Conservation (phyloP, 92 coral and sea anemone genomes). For the Muricea muricata region DNA sequence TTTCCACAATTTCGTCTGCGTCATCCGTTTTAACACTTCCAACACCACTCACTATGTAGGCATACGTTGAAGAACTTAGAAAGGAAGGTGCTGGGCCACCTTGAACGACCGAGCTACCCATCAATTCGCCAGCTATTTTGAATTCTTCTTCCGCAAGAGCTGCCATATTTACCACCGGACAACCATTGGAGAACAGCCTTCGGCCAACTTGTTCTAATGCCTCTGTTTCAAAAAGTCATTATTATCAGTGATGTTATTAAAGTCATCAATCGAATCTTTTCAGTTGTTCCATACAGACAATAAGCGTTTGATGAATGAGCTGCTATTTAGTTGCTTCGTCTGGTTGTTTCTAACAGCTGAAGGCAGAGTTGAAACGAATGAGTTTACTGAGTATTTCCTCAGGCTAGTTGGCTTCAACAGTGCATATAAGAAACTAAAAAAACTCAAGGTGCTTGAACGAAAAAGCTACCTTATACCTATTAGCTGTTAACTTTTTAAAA, state of each 20-base stretch:
- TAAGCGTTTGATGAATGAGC: background rate
- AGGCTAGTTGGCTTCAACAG: no score
- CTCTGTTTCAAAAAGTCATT: background rate
- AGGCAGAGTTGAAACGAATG: background rate
- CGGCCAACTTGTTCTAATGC: constrained; percentile 27
- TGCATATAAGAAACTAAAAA: no score
- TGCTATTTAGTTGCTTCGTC: no score
- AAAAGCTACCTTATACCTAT: background rate
- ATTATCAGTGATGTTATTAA: background rate
- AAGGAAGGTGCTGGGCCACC: constrained; percentile 65
- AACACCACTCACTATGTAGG: constrained; percentile 70
- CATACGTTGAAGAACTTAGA: constrained; percentile 60
- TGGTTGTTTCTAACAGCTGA: no score
- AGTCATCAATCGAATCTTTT: background rate
- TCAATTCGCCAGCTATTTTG: constrained; percentile 19
- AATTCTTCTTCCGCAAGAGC: constrained; percentile 26
- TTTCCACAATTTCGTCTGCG: constrained; percentile 51
- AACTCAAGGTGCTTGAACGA: background rate
- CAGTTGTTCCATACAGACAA: background rate
- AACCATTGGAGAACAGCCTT: constrained; percentile 18
- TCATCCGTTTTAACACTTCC: constrained; percentile 55
- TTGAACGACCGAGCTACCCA: constrained; percentile 36
- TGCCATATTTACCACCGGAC: constrained; percentile 24
- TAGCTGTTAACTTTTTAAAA: background rate
- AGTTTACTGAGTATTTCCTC: no score